Percentiles rank a stretch among this genome's conserved stretches.
These are phyloP conservation scores for Mola mola DNA, from an alignment of 2,113 vertebrate species.

Conservation along the genomic window DNA sequence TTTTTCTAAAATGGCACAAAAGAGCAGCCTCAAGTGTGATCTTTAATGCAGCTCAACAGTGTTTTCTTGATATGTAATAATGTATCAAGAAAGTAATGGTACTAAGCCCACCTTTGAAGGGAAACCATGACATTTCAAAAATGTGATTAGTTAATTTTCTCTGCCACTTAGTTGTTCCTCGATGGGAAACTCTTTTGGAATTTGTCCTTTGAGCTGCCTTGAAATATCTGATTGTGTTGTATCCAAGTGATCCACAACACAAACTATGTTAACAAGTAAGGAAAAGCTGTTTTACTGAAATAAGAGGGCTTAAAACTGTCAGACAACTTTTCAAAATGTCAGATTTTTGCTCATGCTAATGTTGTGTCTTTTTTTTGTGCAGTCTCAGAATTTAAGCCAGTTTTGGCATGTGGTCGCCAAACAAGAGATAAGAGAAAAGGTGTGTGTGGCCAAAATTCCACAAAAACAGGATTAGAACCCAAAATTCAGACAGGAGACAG, in stretches of 20 bases:
- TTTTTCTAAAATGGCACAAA: conserved; percentile 11
- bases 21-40: conserved; percentile 1
- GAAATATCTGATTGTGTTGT: conserved; percentile 22
- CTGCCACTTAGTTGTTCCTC: conserved; percentile 9
- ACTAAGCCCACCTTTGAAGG: conserved; percentile 12
- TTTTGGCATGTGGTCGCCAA: not conserved
- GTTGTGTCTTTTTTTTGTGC: not conserved
- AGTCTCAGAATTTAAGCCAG: not conserved
- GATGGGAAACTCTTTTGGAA: conserved; percentile 7
- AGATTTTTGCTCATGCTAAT: not conserved
- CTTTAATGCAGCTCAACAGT: not conserved
- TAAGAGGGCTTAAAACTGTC: not conserved
- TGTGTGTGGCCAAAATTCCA: no score
- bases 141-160: conserved; percentile 26
- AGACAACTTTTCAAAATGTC: conserved; percentile 24
- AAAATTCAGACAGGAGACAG: no score
- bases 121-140: conserved; percentile 33
- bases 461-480: no score
- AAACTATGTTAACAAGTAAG: conserved; percentile 8
- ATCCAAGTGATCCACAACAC: not conserved
- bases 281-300: not conserved
- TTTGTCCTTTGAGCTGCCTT: conserved; percentile 35
- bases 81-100: conserved; percentile 7
- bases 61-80: not conserved
- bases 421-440: not conserved